Evolutionary conservation across 37 sponge, comb jelly and placozoan genomes (phyloP).

Genomic region (Axinella damicornis): DNA sequence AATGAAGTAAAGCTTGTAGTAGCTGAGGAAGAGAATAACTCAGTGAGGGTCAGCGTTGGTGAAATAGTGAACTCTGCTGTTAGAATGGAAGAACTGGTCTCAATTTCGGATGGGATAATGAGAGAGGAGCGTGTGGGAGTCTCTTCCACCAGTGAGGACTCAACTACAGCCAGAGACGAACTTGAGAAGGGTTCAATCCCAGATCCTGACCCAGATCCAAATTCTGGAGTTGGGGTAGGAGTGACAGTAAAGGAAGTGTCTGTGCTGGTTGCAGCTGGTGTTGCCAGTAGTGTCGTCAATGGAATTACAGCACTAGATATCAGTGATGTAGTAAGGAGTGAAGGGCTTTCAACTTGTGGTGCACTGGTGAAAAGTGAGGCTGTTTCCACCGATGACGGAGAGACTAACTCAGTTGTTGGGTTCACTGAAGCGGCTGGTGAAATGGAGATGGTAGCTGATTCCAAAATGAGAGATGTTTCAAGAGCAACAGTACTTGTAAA

Average conservation of each 20-base stretch:
- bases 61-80: not conserved
- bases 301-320: not conserved
- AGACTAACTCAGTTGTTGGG: too few species aligned
- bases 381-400: not conserved
- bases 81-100: slow-evolving; percentile 1
- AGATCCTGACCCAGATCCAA: not conserved
- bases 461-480: not conserved
- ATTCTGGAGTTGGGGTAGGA: not conserved
- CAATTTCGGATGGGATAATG: not conserved
- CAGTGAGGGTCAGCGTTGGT: not conserved
- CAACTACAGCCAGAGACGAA: not conserved
- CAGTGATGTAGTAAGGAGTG: too few species aligned
- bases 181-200: not conserved
- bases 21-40: too few species aligned
- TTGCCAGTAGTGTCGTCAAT: not conserved
- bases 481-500: not conserved
- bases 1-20: too few species aligned
- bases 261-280: not conserved
- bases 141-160: not conserved
- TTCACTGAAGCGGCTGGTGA: too few species aligned
- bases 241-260: not conserved
- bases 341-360: too few species aligned
- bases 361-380: not conserved
- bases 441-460: not conserved
- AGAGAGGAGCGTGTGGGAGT: not conserved